Evolutionary conservation across 2,888 invertebrate species (phyloP).

Genomic region (Heterodera filipjevi): DNA sequence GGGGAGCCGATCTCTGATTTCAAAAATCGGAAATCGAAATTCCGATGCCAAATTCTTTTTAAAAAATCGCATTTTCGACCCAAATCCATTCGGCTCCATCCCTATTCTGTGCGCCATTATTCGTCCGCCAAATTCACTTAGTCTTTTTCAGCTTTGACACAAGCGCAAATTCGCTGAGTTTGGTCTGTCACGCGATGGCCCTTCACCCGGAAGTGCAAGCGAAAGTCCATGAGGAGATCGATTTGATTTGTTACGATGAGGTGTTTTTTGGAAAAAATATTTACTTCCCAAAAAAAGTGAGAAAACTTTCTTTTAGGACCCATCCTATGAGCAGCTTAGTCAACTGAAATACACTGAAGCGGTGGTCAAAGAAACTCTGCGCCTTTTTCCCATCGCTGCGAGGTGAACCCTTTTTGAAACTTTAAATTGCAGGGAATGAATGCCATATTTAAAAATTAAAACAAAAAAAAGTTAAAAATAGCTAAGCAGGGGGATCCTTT

Average conservation of each 20-base stretch:
- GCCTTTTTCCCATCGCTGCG: slow-evolving; percentile 55
- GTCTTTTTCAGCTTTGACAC: slow-evolving; percentile 66
- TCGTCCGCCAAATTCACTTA: slow-evolving; percentile 48
- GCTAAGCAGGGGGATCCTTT: no score
- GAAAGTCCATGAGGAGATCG: slow-evolving; percentile 51
- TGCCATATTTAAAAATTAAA: no score
- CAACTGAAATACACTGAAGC: slow-evolving; percentile 53
- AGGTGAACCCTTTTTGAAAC: slow-evolving; percentile 41
- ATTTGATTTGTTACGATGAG: slow-evolving; percentile 39
- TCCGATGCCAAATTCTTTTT: slow-evolving; percentile 56
- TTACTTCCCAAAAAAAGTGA: neutral
- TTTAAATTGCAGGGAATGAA: no score
- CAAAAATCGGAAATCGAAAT: no score
- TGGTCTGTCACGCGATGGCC: slow-evolving; percentile 67
- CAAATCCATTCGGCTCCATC: no score
- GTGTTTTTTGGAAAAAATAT: slow-evolving; percentile 27
- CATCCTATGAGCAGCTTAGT: slow-evolving; percentile 51
- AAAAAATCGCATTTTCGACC: slow-evolving; percentile 49
- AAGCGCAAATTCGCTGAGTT: slow-evolving; percentile 68
- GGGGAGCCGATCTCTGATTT: no score
- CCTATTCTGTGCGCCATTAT: slow-evolving; percentile 55
- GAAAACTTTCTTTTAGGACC: slow-evolving; percentile 25
- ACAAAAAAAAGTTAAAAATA: no score
- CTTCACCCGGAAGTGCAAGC: slow-evolving; percentile 66
- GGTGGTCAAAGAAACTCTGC: slow-evolving; percentile 54